Percentiles rank a stretch among this genome's conserved stretches.
Conservation (phyloP, 2,888 invertebrate genomes). For the Punctoribates punctum region DNA sequence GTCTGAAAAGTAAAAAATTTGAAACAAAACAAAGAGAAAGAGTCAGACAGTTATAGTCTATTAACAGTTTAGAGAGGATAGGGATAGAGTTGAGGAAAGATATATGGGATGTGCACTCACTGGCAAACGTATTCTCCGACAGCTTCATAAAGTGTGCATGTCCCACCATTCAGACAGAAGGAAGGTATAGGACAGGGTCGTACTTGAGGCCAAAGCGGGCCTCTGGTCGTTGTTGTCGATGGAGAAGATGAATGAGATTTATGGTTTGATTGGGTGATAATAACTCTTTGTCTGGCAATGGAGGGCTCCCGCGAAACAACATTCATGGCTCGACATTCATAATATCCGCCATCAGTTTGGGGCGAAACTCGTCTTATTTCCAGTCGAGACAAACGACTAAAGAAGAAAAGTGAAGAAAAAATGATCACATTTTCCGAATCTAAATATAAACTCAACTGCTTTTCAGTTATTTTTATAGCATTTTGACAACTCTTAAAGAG, state of each 20-base stretch:
- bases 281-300: slow-evolving; percentile 50
- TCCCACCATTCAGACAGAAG: slow-evolving; percentile 82
- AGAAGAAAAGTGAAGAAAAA: slow-evolving; percentile 22
- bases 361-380: slow-evolving; percentile 69
- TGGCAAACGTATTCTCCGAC: slow-evolving; percentile 78
- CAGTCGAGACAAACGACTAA: slow-evolving; percentile 64
- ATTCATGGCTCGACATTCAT: slow-evolving; percentile 76
- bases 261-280: slow-evolving; percentile 49
- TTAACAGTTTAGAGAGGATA: background rate
- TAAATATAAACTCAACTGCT: slow-evolving; percentile 32
- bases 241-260: slow-evolving; percentile 46
- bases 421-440: background rate
- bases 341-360: slow-evolving; percentile 68
- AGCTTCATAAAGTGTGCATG: slow-evolving; percentile 73
- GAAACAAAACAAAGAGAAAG: too few species aligned
- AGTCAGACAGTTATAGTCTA: slow-evolving; percentile 8
- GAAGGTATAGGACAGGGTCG: slow-evolving; percentile 64
- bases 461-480: slow-evolving; percentile 24
- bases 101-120: slow-evolving; percentile 59
- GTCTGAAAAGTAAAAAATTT: too few species aligned
- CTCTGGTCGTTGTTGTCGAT: slow-evolving; percentile 25
- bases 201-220: slow-evolving; percentile 59
- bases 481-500: background rate
- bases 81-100: background rate
- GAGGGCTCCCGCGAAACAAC: slow-evolving; percentile 63